phyloP scores from a whole-genome alignment of 2,113 vertebrate species.

The Motacilla tschutschensis region DNA sequence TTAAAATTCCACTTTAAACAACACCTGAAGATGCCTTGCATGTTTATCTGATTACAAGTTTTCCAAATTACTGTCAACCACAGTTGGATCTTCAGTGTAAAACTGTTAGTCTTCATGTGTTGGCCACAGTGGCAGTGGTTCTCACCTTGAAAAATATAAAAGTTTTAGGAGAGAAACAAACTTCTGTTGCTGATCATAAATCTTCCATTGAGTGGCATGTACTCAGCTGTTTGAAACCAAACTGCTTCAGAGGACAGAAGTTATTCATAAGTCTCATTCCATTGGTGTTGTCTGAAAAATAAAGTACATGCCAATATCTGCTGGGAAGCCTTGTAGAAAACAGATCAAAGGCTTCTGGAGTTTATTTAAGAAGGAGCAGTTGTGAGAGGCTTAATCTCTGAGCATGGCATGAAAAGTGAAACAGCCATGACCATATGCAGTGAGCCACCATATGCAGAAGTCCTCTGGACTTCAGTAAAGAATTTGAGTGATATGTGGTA shows the following conservation, averaged over 20 bases:
- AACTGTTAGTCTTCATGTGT: not conserved
- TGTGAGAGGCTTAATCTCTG: conserved; percentile 49
- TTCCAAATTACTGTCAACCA: not conserved
- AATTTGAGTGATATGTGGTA: conserved; percentile 15
- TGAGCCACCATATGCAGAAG: not conserved
- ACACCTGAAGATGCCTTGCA: not conserved
- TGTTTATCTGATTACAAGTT: not conserved
- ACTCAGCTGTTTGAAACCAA: conserved; percentile 32
- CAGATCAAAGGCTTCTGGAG: conserved; percentile 48
- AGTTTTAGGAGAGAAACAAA: not conserved
- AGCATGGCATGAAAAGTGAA: conserved; percentile 34
- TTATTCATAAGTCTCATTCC: conserved; percentile 51
- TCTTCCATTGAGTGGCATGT: not conserved
- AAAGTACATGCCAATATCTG: conserved; percentile 42
- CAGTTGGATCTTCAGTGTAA: not conserved
- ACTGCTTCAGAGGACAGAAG: conserved; percentile 33
- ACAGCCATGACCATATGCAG: not conserved
- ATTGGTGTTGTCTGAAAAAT: conserved; percentile 23
- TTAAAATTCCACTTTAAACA: not conserved
- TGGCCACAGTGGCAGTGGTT: not conserved
- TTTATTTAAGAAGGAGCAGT: conserved; percentile 57
- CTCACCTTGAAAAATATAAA: not conserved
- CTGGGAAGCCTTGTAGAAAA: conserved; percentile 27
- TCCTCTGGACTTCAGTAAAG: conserved; percentile 9
- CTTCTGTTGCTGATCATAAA: not conserved